Percentiles rank a stretch among this genome's conserved stretches.
Conservation (phyloP, 2,888 invertebrate species). For the Boloria selene region DNA sequence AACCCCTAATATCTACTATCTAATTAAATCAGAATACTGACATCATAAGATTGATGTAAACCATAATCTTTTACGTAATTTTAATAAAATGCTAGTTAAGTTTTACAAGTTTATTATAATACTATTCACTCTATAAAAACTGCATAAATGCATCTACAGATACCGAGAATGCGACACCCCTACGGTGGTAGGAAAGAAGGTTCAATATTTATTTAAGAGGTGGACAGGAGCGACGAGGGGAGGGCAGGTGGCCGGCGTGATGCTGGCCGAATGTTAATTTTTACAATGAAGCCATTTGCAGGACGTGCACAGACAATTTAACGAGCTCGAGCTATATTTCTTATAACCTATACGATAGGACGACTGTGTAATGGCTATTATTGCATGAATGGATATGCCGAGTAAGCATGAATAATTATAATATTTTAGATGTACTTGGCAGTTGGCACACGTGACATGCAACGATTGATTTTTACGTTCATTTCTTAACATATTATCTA, state of each 20-base stretch:
- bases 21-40: background rate
- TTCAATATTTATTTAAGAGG: constrained; percentile 71
- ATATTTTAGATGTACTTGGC: constrained; percentile 25
- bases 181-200: constrained; percentile 65
- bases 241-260: constrained; percentile 47
- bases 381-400: constrained; percentile 66
- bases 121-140: constrained; percentile 45
- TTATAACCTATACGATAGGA: constrained; percentile 65
- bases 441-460: constrained; percentile 2
- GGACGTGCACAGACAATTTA: constrained; percentile 68
- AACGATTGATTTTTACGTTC: background rate
- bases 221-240: constrained; percentile 42
- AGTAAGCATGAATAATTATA: constrained; percentile 28
- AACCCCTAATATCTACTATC: background rate
- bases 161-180: constrained; percentile 65
- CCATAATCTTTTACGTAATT: constrained; percentile 17
- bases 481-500: background rate
- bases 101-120: constrained; percentile 16
- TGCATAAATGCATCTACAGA: constrained; percentile 48
- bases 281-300: constrained; percentile 75
- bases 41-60: constrained; percentile 43
- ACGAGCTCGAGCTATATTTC: constrained; percentile 67
- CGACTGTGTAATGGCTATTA: constrained; percentile 62
- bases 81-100: background rate
- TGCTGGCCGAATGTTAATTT: constrained; percentile 78